Percentiles rank a stretch among this genome's conserved stretches.
phyloP scores from a whole-genome alignment of 2,888 invertebrate genomes.

The Yponomeuta sedellus region DNA sequence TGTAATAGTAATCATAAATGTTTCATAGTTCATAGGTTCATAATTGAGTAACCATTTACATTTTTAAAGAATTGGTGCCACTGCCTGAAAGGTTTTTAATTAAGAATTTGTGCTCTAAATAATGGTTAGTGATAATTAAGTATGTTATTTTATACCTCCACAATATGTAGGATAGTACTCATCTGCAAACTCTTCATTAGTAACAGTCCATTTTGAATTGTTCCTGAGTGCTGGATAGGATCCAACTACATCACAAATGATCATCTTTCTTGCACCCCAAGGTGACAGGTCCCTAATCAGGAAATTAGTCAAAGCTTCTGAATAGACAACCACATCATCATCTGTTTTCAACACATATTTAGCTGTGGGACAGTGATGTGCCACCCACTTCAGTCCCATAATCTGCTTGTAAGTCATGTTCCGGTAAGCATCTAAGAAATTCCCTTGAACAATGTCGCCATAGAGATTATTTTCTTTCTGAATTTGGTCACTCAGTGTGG shows the following conservation, averaged over 20 bases:
- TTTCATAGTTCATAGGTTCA: too few relatives aligned
- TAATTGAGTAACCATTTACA: too few relatives aligned
- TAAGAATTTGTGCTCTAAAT: too few relatives aligned
- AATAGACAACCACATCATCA: slow-evolving; percentile 86
- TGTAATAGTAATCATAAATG: too few relatives aligned
- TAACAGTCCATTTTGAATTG: slow-evolving; percentile 86
- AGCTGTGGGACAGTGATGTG: slow-evolving; percentile 81
- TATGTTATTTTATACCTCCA: slow-evolving; percentile 66
- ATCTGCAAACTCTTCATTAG: slow-evolving; percentile 79
- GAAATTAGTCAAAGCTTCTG: slow-evolving; percentile 77
- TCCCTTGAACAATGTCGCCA: slow-evolving; percentile 85
- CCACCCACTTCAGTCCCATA: slow-evolving; percentile 87
- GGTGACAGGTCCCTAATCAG: slow-evolving; percentile 75
- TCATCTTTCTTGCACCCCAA: slow-evolving; percentile 76
- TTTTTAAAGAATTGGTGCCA: too few relatives aligned
- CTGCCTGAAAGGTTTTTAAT: too few relatives aligned
- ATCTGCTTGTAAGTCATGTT: slow-evolving; percentile 92
- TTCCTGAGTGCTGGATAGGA: slow-evolving; percentile 75
- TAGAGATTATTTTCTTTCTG: slow-evolving; percentile 72
- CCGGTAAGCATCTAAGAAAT: slow-evolving; percentile 84
- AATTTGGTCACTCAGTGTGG: slow-evolving; percentile 63
- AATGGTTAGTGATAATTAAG: too few relatives aligned
- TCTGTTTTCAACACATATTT: slow-evolving; percentile 84
- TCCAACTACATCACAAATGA: slow-evolving; percentile 78
- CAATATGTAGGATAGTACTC: slow-evolving; percentile 85